Conservation (phyloP, 1,140 invertebrate species). For the Eumeta japonica region DNA sequence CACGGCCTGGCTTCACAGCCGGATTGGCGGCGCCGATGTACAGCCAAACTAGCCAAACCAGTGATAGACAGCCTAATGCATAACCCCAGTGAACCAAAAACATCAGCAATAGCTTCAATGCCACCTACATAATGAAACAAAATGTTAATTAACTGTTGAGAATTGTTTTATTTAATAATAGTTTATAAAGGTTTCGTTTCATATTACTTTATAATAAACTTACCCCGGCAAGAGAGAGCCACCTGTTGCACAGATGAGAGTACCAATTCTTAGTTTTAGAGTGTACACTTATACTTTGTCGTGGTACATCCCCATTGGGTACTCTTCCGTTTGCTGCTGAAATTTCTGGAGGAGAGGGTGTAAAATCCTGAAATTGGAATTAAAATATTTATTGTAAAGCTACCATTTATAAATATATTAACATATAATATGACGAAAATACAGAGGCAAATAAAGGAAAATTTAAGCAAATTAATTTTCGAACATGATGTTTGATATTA, state of each 20-base stretch:
- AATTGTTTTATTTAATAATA: too few relatives aligned
- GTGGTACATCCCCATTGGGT: conserved; percentile 37
- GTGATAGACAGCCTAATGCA: conserved; percentile 76
- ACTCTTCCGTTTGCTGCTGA: conserved; percentile 40
- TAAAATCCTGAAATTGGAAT: conserved; percentile 43
- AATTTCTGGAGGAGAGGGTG: conserved; percentile 46
- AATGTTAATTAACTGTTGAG: neutral
- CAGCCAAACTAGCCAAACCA: conserved; percentile 83
- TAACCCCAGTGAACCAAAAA: conserved; percentile 91
- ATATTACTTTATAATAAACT: too few relatives aligned
- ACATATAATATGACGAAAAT: too few relatives aligned
- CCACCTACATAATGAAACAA: conserved; percentile 72
- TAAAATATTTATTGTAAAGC: too few relatives aligned
- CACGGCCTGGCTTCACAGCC: conserved; percentile 86
- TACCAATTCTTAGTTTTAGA: conserved; percentile 92
- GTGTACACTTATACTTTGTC: conserved; percentile 69
- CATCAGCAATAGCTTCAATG: conserved; percentile 88
- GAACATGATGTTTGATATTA: too few relatives aligned
- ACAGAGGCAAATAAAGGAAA: too few relatives aligned
- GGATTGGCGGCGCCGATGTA: conserved; percentile 94
- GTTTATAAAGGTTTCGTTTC: too few relatives aligned
- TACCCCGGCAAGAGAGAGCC: conserved; percentile 88
- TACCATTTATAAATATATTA: too few relatives aligned
- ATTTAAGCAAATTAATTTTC: too few relatives aligned
- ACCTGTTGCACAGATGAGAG: conserved; percentile 87